Evolutionary conservation across 2,113 vertebrate genomes (phyloP), one percentile per base, ranked within the genome.

Genomic region (Centropus bengalensis): DNA sequence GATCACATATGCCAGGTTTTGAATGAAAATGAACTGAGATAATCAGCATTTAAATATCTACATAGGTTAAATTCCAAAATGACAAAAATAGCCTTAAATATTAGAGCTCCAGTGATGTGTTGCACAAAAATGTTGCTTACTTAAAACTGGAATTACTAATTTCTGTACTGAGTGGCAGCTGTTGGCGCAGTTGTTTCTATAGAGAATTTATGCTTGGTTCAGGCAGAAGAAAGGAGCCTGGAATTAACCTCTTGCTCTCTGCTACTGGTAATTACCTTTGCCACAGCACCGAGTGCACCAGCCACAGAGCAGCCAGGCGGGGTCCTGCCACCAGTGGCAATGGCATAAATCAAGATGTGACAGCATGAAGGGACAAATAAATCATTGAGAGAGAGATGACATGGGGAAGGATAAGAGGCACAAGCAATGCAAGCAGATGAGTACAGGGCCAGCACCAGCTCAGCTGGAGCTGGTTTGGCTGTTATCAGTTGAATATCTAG

Each of bases 251-350:
- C 66, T 83, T 82, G 74, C 74, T 85, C 84, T 76, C 81, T 89
- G 78, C 93, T 95, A 55, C 86, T 58, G 51, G 76, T 79, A 89
- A 95, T 96, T 82, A 60, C 75, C 45, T 91, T 89, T 69, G 66
- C 60, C 7, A 10, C 45, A 68, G 73, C 21, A 7, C 2, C 33
- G 76, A 79, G 67, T 3, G 0, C 2, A 2, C 28, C 71, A 68
- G 82, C 32, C 68, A 0, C 51, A 62, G 59, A 55, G 23, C 60
- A 76, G 14, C 60, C 58, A 85, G 66, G 45, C 86, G 64, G 74
- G 60, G 74, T 69, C 36, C 54, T 75, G 74, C 70, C 62, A 33
- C 56, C 63, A 75, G 52, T 12, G 11, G 67, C 67, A 26, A 7
- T 11, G 27, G 55, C 83, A 89, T 95, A 79, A 96, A 95, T 94